These are phyloP conservation scores for Coluber constrictor DNA, from an alignment of 2,797 vertebrate species.

Conservation along the genomic window DNA sequence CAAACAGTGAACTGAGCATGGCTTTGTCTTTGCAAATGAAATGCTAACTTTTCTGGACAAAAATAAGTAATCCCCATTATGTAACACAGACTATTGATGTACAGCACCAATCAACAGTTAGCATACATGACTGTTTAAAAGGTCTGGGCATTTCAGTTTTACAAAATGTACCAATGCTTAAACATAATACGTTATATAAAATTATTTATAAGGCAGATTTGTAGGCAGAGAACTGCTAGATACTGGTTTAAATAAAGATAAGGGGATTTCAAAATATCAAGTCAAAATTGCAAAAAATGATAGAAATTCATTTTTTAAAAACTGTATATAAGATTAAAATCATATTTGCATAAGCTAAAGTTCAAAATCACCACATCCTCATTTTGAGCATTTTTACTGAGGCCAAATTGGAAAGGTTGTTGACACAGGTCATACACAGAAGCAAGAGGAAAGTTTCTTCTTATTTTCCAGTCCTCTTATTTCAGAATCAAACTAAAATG, in stretches of 20 bases:
- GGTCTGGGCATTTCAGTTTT: neutral
- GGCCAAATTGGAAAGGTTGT: neutral
- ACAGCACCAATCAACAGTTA: constrained; percentile 13
- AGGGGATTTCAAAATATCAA: constrained; percentile 9
- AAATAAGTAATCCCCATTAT: constrained; percentile 29
- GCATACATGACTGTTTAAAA: neutral
- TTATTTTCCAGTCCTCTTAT: neutral
- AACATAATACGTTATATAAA: constrained; percentile 10
- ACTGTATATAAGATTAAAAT: neutral
- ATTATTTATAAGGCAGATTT: constrained; percentile 1
- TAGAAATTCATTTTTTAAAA: neutral
- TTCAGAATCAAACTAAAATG: neutral
- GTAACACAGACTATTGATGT: constrained; percentile 19
- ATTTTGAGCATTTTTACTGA: neutral
- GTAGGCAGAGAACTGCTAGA: neutral
- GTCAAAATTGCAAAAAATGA: neutral
- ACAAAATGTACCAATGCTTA: neutral
- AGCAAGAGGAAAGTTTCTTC: neutral
- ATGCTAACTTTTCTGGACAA: neutral
- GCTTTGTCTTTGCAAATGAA: neutral
- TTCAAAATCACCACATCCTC: neutral
- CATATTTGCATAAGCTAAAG: neutral
- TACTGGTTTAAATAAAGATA: constrained; percentile 15
- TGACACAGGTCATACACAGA: neutral
- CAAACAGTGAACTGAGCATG: neutral